Evolutionary conservation across 30 jellyfish, hydroid and myxozoan genomes (phyloP).

Genomic region (Cassiopea xamachana): DNA sequence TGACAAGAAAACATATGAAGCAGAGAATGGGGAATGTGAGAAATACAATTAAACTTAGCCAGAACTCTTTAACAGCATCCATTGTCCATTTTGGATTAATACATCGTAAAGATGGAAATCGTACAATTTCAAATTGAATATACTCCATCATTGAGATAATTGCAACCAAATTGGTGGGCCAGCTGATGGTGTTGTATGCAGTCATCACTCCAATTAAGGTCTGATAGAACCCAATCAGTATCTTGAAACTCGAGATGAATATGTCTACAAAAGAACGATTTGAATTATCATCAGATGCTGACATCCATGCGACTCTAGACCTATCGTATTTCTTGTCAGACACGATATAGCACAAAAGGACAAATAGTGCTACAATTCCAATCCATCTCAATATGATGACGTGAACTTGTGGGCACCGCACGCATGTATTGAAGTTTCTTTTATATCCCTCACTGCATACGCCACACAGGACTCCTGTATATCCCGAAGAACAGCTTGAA

Average conservation of each 20-base stretch:
- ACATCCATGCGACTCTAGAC: neutral
- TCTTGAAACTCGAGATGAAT: constrained; percentile 26
- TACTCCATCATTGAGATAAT: neutral
- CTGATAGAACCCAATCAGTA: constrained; percentile 55
- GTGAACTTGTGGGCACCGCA: constrained; percentile 1
- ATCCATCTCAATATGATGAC: constrained; percentile 7
- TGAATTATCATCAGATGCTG: neutral
- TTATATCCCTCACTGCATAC: constrained; percentile 33
- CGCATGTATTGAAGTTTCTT: constrained; percentile 32
- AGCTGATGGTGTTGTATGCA: neutral
- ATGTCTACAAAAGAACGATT: constrained; percentile 55
- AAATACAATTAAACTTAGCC: constrained; percentile 20
- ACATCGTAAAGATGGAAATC: constrained; percentile 50
- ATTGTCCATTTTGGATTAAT: constrained; percentile 16
- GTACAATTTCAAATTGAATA: constrained; percentile 21
- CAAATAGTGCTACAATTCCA: constrained; percentile 15
- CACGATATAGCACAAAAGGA: constrained; percentile 13
- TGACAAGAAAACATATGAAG: neutral
- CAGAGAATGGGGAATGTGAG: constrained; percentile 9
- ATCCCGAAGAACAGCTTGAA: constrained; percentile 29
- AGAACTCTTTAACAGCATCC: constrained; percentile 31
- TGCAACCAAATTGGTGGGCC: constrained; percentile 26
- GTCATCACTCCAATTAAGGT: neutral
- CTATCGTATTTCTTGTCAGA: constrained; percentile 6
- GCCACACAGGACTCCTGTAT: constrained; percentile 60